These are phyloP conservation scores for Gnathonemus longibarbis DNA, from an alignment of 2,113 vertebrate genomes.

Conservation along the genomic window DNA sequence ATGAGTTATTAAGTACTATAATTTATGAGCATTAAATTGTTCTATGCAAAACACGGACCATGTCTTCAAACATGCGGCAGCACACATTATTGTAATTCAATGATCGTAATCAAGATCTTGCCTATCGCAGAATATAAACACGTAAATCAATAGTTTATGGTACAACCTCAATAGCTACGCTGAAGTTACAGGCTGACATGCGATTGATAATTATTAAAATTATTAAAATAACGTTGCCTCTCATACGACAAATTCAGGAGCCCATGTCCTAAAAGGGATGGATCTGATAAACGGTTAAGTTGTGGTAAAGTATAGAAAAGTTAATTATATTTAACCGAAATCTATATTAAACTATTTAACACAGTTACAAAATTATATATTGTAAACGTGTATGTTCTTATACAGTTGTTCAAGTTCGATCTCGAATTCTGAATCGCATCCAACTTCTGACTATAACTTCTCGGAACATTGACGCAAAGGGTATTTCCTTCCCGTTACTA, in stretches of 20 bases:
- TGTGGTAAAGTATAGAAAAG: not conserved
- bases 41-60: not conserved
- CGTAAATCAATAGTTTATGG: not conserved
- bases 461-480: conserved; percentile 1
- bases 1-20: not conserved
- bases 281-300: not conserved
- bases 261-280: not conserved
- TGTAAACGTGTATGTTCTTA: not conserved
- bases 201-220: not conserved
- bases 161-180: not conserved
- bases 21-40: not conserved
- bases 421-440: not conserved
- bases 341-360: not conserved
- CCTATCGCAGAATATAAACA: not conserved
- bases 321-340: not conserved
- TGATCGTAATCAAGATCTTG: not conserved
- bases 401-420: not conserved
- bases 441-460: not conserved
- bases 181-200: not conserved
- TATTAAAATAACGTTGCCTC: not conserved
- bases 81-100: not conserved
- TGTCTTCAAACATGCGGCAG: not conserved
- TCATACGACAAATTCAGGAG: not conserved
- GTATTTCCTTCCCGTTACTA: not conserved
- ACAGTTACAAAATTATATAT: not conserved